Evolutionary conservation across 2,888 invertebrate species (phyloP).

Genomic region (Caenorhabditis zanzibari): DNA sequence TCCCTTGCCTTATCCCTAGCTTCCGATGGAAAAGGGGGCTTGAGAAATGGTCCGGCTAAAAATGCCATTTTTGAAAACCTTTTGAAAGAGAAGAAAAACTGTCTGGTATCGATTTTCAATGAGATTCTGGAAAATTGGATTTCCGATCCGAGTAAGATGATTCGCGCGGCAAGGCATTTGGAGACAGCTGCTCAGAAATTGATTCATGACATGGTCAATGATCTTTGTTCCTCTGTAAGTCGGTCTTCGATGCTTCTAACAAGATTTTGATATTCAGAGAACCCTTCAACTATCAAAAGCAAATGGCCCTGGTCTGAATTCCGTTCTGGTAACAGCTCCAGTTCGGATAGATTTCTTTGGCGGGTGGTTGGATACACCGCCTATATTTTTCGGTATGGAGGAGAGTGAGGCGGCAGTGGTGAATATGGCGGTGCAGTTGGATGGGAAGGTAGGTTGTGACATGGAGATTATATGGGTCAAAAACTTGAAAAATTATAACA

Average conservation of each 20-base stretch:
- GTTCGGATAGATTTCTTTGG: conserved; percentile 83
- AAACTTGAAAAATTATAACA: too few relatives aligned
- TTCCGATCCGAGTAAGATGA: conserved; percentile 84
- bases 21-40: conserved; percentile 84
- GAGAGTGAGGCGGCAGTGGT: conserved; percentile 85
- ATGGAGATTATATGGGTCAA: too few relatives aligned
- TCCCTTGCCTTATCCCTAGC: conserved; percentile 54
- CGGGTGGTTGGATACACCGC: conserved; percentile 87
- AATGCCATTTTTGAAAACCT: conserved; percentile 63
- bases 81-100: background rate
- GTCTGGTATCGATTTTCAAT: conserved; percentile 17
- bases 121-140: conserved; percentile 83
- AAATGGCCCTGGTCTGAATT: background rate
- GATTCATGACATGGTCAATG: conserved; percentile 40
- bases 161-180: conserved; percentile 86
- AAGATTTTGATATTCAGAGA: conserved; percentile 36
- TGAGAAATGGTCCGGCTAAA: conserved; percentile 85
- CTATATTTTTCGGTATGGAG: conserved; percentile 86
- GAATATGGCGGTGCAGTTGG: conserved; percentile 85
- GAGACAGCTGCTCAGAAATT: conserved; percentile 85
- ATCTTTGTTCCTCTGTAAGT: conserved; percentile 29
- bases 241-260: too few relatives aligned
- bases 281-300: background rate
- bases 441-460: conserved; percentile 82
- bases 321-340: conserved; percentile 33